Evolutionary conservation across 2,888 invertebrate species (phyloP), one percentile per base, ranked within the genome.

Genomic region (Leucophora obtusa): DNA sequence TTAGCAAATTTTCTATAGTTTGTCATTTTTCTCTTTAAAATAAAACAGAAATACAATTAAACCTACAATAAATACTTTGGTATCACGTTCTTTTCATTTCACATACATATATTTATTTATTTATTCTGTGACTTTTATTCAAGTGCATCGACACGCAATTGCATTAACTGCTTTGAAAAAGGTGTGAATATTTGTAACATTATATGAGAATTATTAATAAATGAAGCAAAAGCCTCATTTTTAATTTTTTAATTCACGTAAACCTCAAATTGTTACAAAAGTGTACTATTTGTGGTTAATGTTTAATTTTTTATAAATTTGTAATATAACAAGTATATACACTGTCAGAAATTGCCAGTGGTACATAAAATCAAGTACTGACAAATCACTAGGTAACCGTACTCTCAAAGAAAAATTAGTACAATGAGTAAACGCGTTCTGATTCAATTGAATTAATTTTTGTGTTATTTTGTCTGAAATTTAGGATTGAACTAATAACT

Each of bases 71-170:
- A 47, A 47, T 2, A 47, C 6, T 47, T 47, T n/a, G 2, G n/a
- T 47, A n/a, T 47, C 43, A n/a, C 43, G n/a, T 47, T 47, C n/a
- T 47, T n/a, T n/a, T 47, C n/a, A n/a, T n/a, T 47, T 47, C 43
- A n/a, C 18, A 24, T 51, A 51, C 28, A 62, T 60, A 3, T 24
- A 24, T 6, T 28, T 28, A 28, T 66, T 33, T 60, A 14, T 60
- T 35, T 21, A 17, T 63, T 35, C 58, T 38, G 54, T 62, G 43
- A 21, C 70, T 79, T 43, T 73, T 74, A 65, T 80, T 80, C 71
- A 80, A 80, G 75, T 80, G 75, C 80, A 75, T 63, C 68, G 38
- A 50, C 75, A 80, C 71, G 80, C 71, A 76, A 80, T 80, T 72
- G 68, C 47, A 68, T 58, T 60, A 63, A 65, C 54, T 56, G 15